Conservation (phyloP, 2,888 invertebrate species). For the Pocota personata region DNA sequence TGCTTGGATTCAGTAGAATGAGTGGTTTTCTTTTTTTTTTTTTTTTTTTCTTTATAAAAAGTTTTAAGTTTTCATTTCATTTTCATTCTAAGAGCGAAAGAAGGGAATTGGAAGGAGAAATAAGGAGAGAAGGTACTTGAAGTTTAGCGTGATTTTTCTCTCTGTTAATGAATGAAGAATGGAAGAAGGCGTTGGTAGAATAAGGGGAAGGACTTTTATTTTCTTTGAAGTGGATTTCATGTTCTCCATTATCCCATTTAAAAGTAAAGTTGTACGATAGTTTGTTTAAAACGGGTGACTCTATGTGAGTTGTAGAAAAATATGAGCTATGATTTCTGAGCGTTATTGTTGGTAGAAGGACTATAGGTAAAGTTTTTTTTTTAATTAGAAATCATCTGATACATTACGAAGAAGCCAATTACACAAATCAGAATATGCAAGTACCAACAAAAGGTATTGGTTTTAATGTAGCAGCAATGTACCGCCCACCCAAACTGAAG, state of each 20-base stretch:
- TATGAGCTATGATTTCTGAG: too few relatives aligned
- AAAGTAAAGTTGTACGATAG: not conserved
- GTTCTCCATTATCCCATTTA: not conserved
- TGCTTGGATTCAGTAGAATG: not conserved
- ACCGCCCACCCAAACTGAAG: too few relatives aligned
- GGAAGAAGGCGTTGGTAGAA: not conserved
- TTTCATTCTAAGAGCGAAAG: not conserved
- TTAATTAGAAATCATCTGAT: too few relatives aligned
- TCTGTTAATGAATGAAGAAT: conserved; percentile 23
- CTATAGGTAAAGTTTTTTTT: too few relatives aligned
- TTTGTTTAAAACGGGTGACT: not conserved
- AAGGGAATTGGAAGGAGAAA: not conserved
- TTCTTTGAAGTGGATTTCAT: not conserved
- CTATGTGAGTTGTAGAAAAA: too few relatives aligned
- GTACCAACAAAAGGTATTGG: too few relatives aligned
- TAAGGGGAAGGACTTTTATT: not conserved
- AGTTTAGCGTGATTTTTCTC: conserved; percentile 1
- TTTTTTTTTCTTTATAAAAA: conserved; percentile 2
- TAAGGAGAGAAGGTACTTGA: not conserved
- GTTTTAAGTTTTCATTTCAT: conserved; percentile 37
- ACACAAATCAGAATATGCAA: too few relatives aligned
- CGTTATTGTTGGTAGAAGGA: too few relatives aligned
- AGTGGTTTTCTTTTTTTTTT: not conserved
- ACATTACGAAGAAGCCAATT: too few relatives aligned
- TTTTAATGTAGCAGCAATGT: too few relatives aligned